Conservation (phyloP, 1,140 invertebrate genomes). For the Pomacea maculata region DNA sequence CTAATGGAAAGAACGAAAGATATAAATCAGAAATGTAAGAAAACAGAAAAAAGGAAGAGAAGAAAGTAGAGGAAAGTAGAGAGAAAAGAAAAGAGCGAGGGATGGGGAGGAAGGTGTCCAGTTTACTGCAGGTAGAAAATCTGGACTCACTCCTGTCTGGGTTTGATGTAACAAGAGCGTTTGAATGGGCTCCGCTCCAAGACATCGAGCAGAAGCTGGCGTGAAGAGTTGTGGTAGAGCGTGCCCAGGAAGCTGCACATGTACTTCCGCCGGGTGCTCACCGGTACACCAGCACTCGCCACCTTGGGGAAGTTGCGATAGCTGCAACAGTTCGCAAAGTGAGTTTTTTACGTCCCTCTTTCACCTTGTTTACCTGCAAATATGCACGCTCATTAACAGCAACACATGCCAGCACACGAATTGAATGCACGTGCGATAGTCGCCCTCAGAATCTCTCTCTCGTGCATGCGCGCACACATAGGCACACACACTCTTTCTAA, state of each 20-base stretch:
- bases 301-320: slow-evolving; percentile 69
- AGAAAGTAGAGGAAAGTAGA: background rate
- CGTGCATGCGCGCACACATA: no score
- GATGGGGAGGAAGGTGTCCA: background rate
- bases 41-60: background rate
- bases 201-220: slow-evolving; percentile 63
- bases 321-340: slow-evolving; percentile 49
- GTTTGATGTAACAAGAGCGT: slow-evolving; percentile 49
- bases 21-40: background rate
- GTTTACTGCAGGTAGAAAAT: background rate
- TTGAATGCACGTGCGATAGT: no score
- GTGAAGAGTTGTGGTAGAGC: slow-evolving; percentile 68
- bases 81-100: background rate
- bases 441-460: no score
- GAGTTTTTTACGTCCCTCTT: background rate
- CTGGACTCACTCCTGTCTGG: slow-evolving; percentile 48
- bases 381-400: no score
- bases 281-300: slow-evolving; percentile 43
- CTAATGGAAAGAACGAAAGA: background rate
- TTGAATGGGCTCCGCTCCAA: slow-evolving; percentile 41
- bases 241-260: slow-evolving; percentile 71
- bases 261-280: slow-evolving; percentile 59
- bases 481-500: no score
- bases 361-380: no score
- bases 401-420: no score